Base-by-base conservation (phyloP, 1,140 invertebrate species). In the Solenopsis invicta region DNA sequence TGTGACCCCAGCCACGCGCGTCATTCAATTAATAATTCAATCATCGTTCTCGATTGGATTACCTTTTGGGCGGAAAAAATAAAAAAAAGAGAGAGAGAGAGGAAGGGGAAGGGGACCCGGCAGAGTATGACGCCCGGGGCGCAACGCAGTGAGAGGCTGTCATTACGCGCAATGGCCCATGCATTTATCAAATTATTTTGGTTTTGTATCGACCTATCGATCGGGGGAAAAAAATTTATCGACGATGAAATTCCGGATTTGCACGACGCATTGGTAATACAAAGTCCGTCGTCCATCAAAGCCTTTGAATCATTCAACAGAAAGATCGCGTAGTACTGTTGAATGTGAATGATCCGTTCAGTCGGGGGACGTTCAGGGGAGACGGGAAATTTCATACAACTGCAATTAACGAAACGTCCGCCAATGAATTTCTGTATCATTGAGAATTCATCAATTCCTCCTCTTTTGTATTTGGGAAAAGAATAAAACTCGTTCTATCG, bases 21-120 rank as follows among this genome's bases (percentile, higher is more conserved):
- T 95, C 94, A 93, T 94, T 94, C 94, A 93, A 95, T 95, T 95
- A 95, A 94, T 95, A 95, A 95, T 95, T 94, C 94, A 94, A 95
- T 95, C 94, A 95, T 94, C 92, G 92, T 91, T 92, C 91, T 90
- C 92, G 92, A 95, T 95, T 95, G 91, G 92, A 94, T 95, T 95
- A 94, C 90, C 90, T 91, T 93, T 92, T 87, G 90, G 87, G 87
- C 85, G 86, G 52, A 74, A 85, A 89, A 91, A 93, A 93, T 48
- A 62, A 81, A 86, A 87, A 87, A 77, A 81, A 81, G n/a, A n/a
- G n/a, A n/a, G n/a, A 21, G 54, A 62, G 67, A 18, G 16, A 21
- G 34, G 54, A 81, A 1, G 18, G 80, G 74, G 21, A 71, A 16
- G 67, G 52, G 78, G 45, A 21, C 1, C 21, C 66, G 41, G 75